Evolutionary conservation across 2,888 invertebrate genomes (phyloP).

Genomic region (Arge pagana): DNA sequence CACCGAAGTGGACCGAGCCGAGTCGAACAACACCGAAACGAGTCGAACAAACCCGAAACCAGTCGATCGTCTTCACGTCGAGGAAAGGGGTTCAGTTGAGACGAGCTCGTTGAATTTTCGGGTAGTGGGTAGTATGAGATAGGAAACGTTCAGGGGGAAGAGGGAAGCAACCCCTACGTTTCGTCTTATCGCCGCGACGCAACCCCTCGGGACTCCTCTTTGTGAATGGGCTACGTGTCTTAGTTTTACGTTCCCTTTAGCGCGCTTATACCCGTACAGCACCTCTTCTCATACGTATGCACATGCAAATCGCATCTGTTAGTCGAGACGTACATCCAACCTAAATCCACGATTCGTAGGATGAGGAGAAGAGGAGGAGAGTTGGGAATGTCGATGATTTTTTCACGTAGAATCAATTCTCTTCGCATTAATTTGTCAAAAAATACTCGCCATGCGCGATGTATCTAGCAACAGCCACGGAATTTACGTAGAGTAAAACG

Average conservation of each 20-base stretch:
- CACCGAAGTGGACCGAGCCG: slow-evolving; percentile 13
- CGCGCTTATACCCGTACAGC: slow-evolving; percentile 21
- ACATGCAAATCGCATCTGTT: neutral
- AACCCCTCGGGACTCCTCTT: slow-evolving; percentile 26
- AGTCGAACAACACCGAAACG: slow-evolving; percentile 19
- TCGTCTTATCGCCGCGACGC: slow-evolving; percentile 22
- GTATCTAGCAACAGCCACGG: too few relatives aligned
- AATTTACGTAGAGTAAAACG: too few relatives aligned
- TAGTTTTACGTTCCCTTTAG: slow-evolving; percentile 29
- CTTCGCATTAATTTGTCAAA: too few relatives aligned
- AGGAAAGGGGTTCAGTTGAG: slow-evolving; percentile 11
- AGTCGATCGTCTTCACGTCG: slow-evolving; percentile 10
- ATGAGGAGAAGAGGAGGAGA: too few relatives aligned
- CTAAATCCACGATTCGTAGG: neutral
- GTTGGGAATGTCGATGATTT: too few relatives aligned
- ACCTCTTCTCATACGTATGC: neutral
- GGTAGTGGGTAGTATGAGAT: too few relatives aligned
- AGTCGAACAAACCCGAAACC: slow-evolving; percentile 18
- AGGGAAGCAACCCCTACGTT: slow-evolving; percentile 13
- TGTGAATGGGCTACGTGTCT: slow-evolving; percentile 33
- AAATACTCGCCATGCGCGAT: too few relatives aligned
- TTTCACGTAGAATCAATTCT: too few relatives aligned
- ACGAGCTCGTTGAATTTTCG: slow-evolving; percentile 18
- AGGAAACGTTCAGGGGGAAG: too few relatives aligned
- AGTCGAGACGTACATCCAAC: neutral